phyloP scores from a whole-genome alignment of 1,140 invertebrate species.

The Cryptotermes secundus region DNA sequence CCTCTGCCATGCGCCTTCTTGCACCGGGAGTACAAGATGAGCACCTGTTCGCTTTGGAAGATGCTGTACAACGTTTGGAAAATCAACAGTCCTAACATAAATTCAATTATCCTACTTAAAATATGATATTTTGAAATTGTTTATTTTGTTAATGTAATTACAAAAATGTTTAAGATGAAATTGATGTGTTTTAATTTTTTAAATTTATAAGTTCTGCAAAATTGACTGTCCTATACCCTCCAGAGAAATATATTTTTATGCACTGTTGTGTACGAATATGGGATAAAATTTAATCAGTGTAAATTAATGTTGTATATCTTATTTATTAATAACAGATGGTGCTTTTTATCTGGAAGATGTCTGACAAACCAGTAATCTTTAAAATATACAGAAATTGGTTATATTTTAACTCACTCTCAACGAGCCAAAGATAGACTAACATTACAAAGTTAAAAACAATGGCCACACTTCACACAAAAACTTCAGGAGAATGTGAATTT shows the following conservation, averaged over 20 bases:
- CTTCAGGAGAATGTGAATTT: background rate
- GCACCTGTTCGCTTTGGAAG: constrained; percentile 77
- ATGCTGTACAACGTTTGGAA: constrained; percentile 48
- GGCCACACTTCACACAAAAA: background rate
- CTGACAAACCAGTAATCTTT: background rate
- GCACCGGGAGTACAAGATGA: constrained; percentile 68
- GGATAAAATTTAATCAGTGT: background rate
- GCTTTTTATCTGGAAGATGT: background rate
- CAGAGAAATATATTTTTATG: constrained; percentile 11
- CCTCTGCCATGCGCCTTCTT: constrained; percentile 71
- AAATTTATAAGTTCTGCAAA: background rate
- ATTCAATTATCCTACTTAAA: background rate
- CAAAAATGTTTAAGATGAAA: no score
- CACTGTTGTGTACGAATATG: background rate
- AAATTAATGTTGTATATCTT: background rate
- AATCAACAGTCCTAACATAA: background rate
- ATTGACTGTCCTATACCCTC: background rate
- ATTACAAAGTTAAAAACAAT: background rate
- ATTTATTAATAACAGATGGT: background rate
- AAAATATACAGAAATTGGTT: background rate
- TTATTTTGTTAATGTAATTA: background rate
- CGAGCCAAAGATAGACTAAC: background rate
- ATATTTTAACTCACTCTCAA: background rate
- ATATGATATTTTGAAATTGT: background rate
- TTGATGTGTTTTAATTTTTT: background rate